Evolutionary conservation across 2,113 vertebrate genomes (phyloP).

Genomic region (Macquaria australasica): DNA sequence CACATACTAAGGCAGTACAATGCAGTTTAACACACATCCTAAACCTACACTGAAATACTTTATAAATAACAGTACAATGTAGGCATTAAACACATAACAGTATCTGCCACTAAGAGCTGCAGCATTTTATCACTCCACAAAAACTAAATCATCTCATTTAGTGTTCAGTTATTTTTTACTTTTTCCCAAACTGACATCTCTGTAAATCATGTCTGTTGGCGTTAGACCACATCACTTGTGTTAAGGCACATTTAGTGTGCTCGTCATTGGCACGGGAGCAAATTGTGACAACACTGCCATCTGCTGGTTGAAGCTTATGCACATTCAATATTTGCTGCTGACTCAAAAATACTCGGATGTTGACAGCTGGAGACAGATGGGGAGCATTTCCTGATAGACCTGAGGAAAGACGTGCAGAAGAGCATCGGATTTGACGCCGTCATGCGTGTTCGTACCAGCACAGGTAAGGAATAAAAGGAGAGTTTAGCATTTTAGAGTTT

Average conservation of each 20-base stretch:
- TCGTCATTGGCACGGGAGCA: not conserved
- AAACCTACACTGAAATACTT: not conserved
- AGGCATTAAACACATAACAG: not conserved
- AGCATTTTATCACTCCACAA: constrained; percentile 1
- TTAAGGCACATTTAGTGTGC: not conserved
- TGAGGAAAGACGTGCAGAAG: constrained; percentile 90
- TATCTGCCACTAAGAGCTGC: not conserved
- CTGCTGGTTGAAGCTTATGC: constrained; percentile 46
- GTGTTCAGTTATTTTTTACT: not conserved
- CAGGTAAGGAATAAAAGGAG: constrained; percentile 83
- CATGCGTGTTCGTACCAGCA: constrained; percentile 96
- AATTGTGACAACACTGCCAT: constrained; percentile 35
- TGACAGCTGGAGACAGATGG: constrained; percentile 88
- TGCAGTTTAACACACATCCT: not conserved
- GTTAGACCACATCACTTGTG: not conserved
- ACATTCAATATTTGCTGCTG: not conserved
- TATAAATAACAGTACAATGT: not conserved
- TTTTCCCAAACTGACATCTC: constrained; percentile 5
- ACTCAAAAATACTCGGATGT: not conserved
- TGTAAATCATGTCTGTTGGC: not conserved
- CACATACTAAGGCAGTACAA: not conserved
- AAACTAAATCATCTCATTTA: not conserved
- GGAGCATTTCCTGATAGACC: constrained; percentile 90
- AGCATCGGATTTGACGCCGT: constrained; percentile 92
- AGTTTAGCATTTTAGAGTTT: too few species aligned